These are phyloP conservation scores for Petrophora chlorosata DNA, from an alignment of 2,888 invertebrate species.

Conservation along the genomic window DNA sequence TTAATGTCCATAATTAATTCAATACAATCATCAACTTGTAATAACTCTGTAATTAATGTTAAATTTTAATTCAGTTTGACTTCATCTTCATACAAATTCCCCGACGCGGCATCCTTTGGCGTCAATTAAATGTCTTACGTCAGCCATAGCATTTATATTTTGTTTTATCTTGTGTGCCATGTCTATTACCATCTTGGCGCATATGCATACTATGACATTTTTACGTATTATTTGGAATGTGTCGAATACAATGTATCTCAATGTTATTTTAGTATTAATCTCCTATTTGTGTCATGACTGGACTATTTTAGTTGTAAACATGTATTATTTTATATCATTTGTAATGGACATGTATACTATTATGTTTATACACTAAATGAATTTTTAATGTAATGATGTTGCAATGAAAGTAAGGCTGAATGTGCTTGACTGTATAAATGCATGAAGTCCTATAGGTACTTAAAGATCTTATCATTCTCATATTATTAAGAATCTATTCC, in stretches of 20 bases:
- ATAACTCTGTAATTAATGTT: too few relatives aligned
- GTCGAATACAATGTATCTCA: too few relatives aligned
- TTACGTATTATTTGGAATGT: too few relatives aligned
- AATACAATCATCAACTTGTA: too few relatives aligned
- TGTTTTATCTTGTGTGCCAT: constrained; percentile 14
- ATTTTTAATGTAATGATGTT: constrained; percentile 32
- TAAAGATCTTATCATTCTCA: constrained; percentile 44
- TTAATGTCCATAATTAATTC: background rate
- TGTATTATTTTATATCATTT: constrained; percentile 24
- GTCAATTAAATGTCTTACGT: too few relatives aligned
- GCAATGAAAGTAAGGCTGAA: constrained; percentile 47
- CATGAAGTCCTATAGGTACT: constrained; percentile 47
- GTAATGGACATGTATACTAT: constrained; percentile 23
- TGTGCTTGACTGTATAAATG: constrained; percentile 42
- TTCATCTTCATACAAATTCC: too few relatives aligned
- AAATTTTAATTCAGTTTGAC: too few relatives aligned
- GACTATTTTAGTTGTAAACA: background rate
- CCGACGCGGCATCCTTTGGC: too few relatives aligned
- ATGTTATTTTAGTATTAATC: constrained; percentile 19
- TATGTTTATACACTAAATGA: constrained; percentile 14
- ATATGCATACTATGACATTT: too few relatives aligned
- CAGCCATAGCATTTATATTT: constrained; percentile 17
- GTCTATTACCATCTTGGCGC: too few relatives aligned
- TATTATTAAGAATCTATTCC: constrained; percentile 44
- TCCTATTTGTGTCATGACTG: constrained; percentile 2